Percentiles rank a stretch among this genome's conserved stretches.
Conservation (phyloP, 2,113 vertebrate genomes). For the Neodon shergylaensis region DNA sequence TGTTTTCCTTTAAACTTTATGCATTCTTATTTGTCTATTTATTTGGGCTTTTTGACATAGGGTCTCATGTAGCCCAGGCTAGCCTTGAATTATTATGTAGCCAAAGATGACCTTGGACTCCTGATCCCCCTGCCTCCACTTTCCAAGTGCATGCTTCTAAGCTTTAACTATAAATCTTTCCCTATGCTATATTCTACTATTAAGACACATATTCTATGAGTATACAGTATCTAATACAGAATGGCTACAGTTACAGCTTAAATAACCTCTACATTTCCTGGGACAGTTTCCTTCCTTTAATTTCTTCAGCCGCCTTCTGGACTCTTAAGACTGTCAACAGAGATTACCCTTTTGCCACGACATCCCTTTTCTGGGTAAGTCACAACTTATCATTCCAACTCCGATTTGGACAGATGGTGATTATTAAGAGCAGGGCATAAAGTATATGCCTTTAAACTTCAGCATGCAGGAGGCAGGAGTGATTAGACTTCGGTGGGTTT, state of each 20-base stretch:
- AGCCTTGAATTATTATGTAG: not conserved
- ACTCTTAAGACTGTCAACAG: not conserved
- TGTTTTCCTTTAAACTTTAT: conserved; percentile 40
- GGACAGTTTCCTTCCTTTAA: conserved; percentile 35
- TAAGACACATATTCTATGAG: not conserved
- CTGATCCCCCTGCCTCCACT: not conserved
- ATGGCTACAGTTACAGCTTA: not conserved
- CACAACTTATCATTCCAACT: not conserved
- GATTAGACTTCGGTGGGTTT: too few species aligned
- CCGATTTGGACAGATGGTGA: not conserved
- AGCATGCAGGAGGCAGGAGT: not conserved
- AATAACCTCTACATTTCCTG: conserved; percentile 5
- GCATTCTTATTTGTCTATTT: not conserved
- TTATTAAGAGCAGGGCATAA: not conserved
- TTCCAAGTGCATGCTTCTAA: not conserved
- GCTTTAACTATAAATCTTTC: not conserved
- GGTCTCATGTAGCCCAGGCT: not conserved
- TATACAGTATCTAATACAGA: not conserved
- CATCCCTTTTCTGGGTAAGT: not conserved
- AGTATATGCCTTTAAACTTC: not conserved
- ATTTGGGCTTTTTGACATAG: not conserved
- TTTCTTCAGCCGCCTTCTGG: not conserved
- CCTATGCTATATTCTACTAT: conserved; percentile 1
- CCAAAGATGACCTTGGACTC: not conserved
- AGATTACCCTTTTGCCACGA: not conserved